Evolutionary conservation across 2,888 invertebrate species (phyloP).

Genomic region (Eulithis prunata): DNA sequence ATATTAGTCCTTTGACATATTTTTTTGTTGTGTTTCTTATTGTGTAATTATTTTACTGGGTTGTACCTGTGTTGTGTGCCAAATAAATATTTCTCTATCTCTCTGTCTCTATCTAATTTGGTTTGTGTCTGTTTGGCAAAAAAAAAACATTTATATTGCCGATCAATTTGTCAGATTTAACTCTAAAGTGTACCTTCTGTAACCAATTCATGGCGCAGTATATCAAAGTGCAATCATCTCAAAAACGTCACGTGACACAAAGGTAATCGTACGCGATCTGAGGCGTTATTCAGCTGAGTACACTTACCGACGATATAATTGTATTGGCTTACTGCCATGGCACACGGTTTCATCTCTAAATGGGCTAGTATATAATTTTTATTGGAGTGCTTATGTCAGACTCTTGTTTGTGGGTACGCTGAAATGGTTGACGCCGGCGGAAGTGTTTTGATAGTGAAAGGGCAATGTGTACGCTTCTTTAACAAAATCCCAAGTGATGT

Average conservation of each 20-base stretch:
- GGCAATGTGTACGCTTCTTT: no score
- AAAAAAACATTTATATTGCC: no score
- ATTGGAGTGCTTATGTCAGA: slow-evolving; percentile 57
- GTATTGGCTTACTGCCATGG: slow-evolving; percentile 61
- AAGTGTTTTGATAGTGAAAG: slow-evolving; percentile 10
- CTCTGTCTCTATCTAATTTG: not conserved
- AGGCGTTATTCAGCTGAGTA: slow-evolving; percentile 39
- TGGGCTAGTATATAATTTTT: slow-evolving; percentile 74
- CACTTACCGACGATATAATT: slow-evolving; percentile 59
- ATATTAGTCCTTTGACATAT: no score
- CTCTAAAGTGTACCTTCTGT: no score
- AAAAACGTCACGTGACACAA: slow-evolving; percentile 14
- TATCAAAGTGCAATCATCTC: slow-evolving; percentile 15
- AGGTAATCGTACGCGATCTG: slow-evolving; percentile 35
- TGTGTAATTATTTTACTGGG: no score
- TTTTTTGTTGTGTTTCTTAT: no score
- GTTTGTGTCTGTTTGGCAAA: not conserved
- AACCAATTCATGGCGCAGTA: no score
- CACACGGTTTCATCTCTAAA: slow-evolving; percentile 69
- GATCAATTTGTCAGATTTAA: no score
- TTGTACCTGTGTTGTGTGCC: no score
- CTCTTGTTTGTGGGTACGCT: slow-evolving; percentile 45
- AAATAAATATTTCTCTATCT: no score
- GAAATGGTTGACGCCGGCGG: slow-evolving; percentile 13
- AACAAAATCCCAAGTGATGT: no score